phyloP scores from a whole-genome alignment of 2,113 vertebrate genomes.

The Pterocles orientalis region DNA sequence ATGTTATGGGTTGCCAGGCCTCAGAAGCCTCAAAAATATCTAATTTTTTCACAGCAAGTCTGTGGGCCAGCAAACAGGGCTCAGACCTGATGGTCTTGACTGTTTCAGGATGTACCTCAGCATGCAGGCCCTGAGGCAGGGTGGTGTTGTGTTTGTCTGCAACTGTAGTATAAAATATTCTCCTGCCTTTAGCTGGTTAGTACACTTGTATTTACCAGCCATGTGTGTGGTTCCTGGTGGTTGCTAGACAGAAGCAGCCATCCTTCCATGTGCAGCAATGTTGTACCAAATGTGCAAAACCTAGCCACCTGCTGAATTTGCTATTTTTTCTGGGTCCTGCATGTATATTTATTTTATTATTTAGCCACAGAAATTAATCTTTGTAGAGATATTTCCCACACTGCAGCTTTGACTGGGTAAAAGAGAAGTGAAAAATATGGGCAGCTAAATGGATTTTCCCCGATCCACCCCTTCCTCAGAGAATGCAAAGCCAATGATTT shows the following conservation, averaged over 20 bases:
- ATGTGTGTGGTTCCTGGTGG: not conserved
- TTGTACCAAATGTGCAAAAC: not conserved
- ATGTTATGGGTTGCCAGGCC: not conserved
- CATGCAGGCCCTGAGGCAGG: not conserved
- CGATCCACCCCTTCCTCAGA: not conserved
- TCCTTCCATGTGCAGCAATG: not conserved
- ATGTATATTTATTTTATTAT: not conserved
- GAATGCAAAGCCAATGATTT: not conserved
- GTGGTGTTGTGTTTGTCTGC: not conserved
- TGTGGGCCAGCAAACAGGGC: not conserved
- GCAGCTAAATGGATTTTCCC: not conserved
- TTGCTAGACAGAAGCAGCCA: not conserved
- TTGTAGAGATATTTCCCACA: not conserved
- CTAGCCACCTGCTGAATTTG: not conserved
- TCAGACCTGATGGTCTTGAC: not conserved
- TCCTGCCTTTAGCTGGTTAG: conserved; percentile 4
- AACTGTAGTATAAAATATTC: not conserved
- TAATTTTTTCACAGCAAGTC: not conserved
- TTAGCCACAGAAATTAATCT: not conserved
- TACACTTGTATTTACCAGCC: not conserved
- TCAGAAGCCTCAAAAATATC: conserved; percentile 54
- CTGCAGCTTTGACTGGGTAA: not conserved
- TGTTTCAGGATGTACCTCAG: not conserved
- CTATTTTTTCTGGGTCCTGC: not conserved
- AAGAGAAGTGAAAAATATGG: not conserved